phyloP scores from a whole-genome alignment of 2,888 invertebrate species.

The Leptopilina syphax region DNA sequence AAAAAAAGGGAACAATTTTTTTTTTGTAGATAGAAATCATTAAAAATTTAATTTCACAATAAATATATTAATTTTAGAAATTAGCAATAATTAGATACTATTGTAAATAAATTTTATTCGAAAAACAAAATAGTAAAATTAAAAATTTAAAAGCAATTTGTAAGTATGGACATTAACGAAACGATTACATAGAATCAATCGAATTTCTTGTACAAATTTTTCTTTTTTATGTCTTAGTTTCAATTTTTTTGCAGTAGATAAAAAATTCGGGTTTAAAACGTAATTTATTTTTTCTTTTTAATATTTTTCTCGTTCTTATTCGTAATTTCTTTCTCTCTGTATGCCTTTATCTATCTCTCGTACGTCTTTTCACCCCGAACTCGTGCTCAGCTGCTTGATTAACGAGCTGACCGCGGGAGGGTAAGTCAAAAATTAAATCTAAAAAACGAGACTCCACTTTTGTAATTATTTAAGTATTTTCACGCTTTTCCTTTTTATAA shows the following conservation, averaged over 20 bases:
- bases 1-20: too few relatives aligned
- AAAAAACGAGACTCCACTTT: conserved; percentile 63
- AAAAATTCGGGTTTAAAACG: not conserved
- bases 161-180: too few relatives aligned
- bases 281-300: not conserved
- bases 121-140: too few relatives aligned
- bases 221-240: too few relatives aligned
- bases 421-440: conserved; percentile 81
- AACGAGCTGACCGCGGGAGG: conserved; percentile 89
- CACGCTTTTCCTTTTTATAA: conserved; percentile 63
- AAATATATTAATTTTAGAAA: too few relatives aligned
- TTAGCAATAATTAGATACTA: too few relatives aligned
- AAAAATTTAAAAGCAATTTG: too few relatives aligned
- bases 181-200: too few relatives aligned
- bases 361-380: conserved; percentile 74
- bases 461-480: conserved; percentile 61
- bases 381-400: conserved; percentile 87
- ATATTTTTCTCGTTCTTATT: conserved; percentile 58
- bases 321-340: conserved; percentile 75
- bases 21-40: too few relatives aligned
- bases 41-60: too few relatives aligned
- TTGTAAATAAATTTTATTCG: too few relatives aligned
- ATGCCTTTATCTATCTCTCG: conserved; percentile 75
- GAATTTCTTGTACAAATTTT: too few relatives aligned
- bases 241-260: not conserved